phyloP scores from a whole-genome alignment of 2,113 vertebrate species.

The Dryoscopus gambensis region DNA sequence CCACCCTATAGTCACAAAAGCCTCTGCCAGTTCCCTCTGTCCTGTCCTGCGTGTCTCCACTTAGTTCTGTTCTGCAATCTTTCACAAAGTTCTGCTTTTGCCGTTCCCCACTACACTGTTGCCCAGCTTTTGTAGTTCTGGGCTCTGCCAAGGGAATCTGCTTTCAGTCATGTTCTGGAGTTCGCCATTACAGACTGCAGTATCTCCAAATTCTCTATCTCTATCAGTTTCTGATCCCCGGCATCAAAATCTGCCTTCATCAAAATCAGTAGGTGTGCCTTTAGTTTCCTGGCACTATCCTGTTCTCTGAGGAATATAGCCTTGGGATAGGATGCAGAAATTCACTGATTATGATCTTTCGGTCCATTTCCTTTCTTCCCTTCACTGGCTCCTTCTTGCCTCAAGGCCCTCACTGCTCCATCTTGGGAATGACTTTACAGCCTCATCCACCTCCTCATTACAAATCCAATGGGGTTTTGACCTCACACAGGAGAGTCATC shows the following conservation, averaged over 20 bases:
- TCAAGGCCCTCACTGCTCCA: constrained; percentile 29
- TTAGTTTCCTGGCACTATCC: not conserved
- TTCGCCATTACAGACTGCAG: not conserved
- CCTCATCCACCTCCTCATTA: constrained; percentile 27
- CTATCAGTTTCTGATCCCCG: not conserved
- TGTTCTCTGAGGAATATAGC: not conserved
- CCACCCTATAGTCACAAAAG: not conserved
- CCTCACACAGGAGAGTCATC: constrained; percentile 17
- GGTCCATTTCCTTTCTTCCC: constrained; percentile 61
- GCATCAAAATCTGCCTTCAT: not conserved
- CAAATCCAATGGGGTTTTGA: constrained; percentile 29
- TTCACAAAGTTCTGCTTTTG: not conserved
- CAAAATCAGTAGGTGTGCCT: not conserved
- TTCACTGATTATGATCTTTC: constrained; percentile 51
- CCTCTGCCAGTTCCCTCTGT: not conserved
- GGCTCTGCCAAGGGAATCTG: not conserved
- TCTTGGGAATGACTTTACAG: constrained; percentile 46
- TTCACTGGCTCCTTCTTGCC: constrained; percentile 63
- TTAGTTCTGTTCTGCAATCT: not conserved
- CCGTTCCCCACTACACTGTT: not conserved
- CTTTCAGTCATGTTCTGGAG: not conserved
- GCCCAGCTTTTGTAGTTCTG: not conserved
- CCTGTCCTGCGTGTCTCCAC: not conserved
- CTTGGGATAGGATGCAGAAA: constrained; percentile 55
- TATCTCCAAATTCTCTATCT: not conserved